Evolutionary conservation across 2,888 invertebrate species (phyloP), one percentile per base, ranked within the genome.

Genomic region (Leptinotarsa peninsularis): DNA sequence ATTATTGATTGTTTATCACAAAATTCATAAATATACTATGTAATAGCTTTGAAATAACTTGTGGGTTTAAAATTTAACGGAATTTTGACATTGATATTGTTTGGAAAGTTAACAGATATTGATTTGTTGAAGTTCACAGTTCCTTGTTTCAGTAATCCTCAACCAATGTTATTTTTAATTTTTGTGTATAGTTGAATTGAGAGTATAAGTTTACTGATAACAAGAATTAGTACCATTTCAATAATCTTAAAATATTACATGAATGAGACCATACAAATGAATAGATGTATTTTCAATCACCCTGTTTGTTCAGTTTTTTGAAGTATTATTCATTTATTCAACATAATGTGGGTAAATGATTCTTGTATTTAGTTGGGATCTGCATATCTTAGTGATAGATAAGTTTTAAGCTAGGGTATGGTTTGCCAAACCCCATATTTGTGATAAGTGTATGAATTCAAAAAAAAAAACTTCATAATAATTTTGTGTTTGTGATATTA

Each of bases 401-500:
- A 33, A 33, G 17, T 33, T 33, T 43, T 27, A 63, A 63, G 27
- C n/a, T 63, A 43, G 63, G 63, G 43, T 43, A 43, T 63, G 43
- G 43, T 63, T 33, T 17, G 21, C 15, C 58, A 23, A 18, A n/a
- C n/a, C 27, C 63, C 63, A 33, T 15, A 63, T 27, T 63, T 63
- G 63, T 63, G 63, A 63, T 63, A 76, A 76, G 78, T 81, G 78
- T 80, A 72, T 69, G 69, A 76, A 78, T 75, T 79, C 75, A 67
- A 75, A 78, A 74, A 54, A 71, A 71, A 73, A 72, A 76, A 54
- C 67, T 72, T 70, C 76, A 71, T 76, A 72, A 72, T 78, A 76
- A 71, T 77, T 81, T 63, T 63, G 63, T 63, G 63, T 79, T 81
- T 82, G 82, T 82, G 82, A 82, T 82, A 82, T 82, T 82, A 82